Evolutionary conservation across 2,113 vertebrate species (phyloP), one percentile per base, ranked within the genome.

Genomic region (Nibea albiflora): DNA sequence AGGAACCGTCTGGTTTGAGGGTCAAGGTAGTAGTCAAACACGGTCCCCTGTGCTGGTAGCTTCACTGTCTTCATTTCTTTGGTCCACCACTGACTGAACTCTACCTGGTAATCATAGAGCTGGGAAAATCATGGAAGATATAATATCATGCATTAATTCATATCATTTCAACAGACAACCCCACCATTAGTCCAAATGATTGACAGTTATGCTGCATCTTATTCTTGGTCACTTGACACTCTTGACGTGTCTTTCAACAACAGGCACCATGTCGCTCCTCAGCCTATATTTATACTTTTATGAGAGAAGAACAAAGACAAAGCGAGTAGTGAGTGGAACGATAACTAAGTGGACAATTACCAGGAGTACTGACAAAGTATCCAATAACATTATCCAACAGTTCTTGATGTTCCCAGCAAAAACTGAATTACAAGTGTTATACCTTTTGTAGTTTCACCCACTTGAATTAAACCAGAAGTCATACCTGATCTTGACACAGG

Each of bases 11-110:
- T 95, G 83, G 89, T 94, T 79, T 93, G 92, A 67, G 92, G 91
- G 87, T 96, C 92, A 75, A 96, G 90, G 84, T 94, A 96, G 86
- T 95, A 97, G 95, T 97, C 95, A 90, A 97, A 97, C 84, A 97
- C 95, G 49, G 94, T 94, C 58, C 95, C 95, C 85, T 93, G 87
- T 54, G 95, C 95, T 78, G 94, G 94, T 70, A 96, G 94, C 79
- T 94, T 95, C 88, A 96, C 94, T 16, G 90, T 88, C 92, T 94
- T 95, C 96, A 96, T 96, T 93, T 92, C 94, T 94, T 97, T 96
- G 88, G 92, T 94, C 94, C 92, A 94, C 94, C 95, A 97, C 73
- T 95, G 96, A 85, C 94, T 97, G 92, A 97, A 96, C 89, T 96
- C 93, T 47, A 93, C 35, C 8, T 91, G 93, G 87, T 96, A 97